Percentiles rank a stretch among this genome's conserved stretches.
phyloP scores from a whole-genome alignment of 37 sponge, comb jelly and placozoan genomes.

The Bolinopsis microptera region DNA sequence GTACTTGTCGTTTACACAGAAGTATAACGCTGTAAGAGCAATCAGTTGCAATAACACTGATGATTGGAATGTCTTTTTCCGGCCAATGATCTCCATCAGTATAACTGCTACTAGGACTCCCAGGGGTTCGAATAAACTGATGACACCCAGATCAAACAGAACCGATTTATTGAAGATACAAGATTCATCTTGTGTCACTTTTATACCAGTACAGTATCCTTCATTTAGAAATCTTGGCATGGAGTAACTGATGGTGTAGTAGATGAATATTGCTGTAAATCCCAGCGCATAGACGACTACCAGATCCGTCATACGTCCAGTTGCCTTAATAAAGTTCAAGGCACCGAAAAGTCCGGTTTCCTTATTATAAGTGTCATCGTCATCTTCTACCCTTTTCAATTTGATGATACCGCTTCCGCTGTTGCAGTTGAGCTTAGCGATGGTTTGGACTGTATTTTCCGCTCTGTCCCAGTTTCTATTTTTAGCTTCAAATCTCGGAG shows the following conservation, averaged over 20 bases:
- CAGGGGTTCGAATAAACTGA: slow-evolving; percentile 1
- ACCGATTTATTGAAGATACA: not conserved
- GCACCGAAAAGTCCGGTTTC: not conserved
- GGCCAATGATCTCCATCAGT: not conserved
- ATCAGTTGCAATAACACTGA: not conserved
- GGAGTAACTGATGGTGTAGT: not conserved
- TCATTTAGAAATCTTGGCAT: slow-evolving; percentile 11
- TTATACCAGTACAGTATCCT: not conserved
- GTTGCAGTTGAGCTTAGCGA: not conserved
- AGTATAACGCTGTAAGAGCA: not conserved
- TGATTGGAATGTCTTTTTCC: not conserved
- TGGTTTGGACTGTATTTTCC: not conserved
- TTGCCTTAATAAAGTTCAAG: not conserved
- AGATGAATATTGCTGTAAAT: not conserved
- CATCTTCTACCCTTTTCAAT: not conserved
- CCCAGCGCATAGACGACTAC: not conserved
- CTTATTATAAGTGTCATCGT: not conserved
- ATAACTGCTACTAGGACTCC: slow-evolving; percentile 2
- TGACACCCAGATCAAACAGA: slow-evolving; percentile 17
- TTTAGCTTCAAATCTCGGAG: not conserved
- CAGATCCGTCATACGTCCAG: not conserved
- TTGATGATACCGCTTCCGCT: not conserved
- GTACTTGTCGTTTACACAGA: slow-evolving; percentile 9
- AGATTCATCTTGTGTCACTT: not conserved
- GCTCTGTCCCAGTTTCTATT: not conserved